Evolutionary conservation across 35 echinoderm and acorn worm genomes (phyloP), one percentile per base, ranked within the genome.

Genomic region (Holothuria glaberrima): DNA sequence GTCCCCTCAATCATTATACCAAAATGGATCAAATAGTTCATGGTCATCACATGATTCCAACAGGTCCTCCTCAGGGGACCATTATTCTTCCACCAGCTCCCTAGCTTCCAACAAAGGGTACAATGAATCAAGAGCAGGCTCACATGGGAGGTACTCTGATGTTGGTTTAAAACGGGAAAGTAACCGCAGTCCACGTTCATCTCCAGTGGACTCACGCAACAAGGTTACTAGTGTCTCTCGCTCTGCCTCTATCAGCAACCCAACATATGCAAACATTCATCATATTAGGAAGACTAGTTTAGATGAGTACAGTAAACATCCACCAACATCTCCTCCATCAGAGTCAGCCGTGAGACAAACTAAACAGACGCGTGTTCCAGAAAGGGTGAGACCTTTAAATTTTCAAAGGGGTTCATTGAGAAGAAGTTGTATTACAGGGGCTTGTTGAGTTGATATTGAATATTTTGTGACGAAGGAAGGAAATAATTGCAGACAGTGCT

Each of bases 1-100:
- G 64, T 87, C 85, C 16, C 63, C 85, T 6, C 61, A 28, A 17
- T 61, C 80, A 54, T 54, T 17, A 54, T 84, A 56, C 21, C 80
- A 22, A 63, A 84, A 54, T 36, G 59, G 80, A 58, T 84, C 80
- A 25, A 84, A 29, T 84, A 63, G 46, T 17, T 84, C 80, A 28
- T 84, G 54, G 80, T 84, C 80, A 12, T 84, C 80, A 5, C 59
- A 59, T 31, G 80, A 63, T 25, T 84, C 80, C 25, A 84, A 13
- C 56, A 3, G 46, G 22, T 81, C 41, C 0, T 46, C 28, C 44
- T 27, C 56, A 24, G 80, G 80, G 12, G 80, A 84, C 80, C 80
- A 61, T 56, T 84, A 84, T n/a, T 84, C 80, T 36, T 84, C 80
- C 22, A 84, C 80, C 3, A 84, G 56, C 32, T 84, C 80, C 30